Conservation (phyloP, 2,113 vertebrate genomes). For the Barbus barbus region DNA sequence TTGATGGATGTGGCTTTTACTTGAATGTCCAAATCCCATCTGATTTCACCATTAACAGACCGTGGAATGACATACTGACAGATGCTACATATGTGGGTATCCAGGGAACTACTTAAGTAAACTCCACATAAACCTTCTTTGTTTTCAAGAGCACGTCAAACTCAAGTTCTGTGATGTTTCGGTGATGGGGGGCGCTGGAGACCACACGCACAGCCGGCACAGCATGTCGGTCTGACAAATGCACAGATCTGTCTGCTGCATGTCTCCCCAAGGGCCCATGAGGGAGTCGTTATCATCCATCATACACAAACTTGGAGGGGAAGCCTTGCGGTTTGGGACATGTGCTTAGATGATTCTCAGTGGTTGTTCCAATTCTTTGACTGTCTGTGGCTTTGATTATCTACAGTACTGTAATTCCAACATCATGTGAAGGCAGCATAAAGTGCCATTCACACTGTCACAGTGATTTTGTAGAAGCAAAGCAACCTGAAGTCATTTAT, state of each 20-base stretch:
- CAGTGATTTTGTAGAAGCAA: neutral
- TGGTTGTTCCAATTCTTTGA: neutral
- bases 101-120: neutral
- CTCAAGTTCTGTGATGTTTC: constrained; percentile 7
- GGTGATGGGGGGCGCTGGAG: neutral
- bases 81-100: constrained; percentile 2
- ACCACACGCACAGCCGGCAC: neutral
- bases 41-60: constrained; percentile 20
- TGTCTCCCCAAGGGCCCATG: constrained; percentile 1
- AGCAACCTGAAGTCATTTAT: neutral
- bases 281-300: neutral
- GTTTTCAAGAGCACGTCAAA: neutral
- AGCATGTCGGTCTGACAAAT: constrained; percentile 23
- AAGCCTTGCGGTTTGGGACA: constrained; percentile 14
- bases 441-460: neutral
- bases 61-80: neutral
- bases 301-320: neutral
- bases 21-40: neutral
- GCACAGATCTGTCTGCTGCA: constrained; percentile 23
- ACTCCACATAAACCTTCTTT: neutral
- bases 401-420: neutral
- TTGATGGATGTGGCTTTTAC: constrained; percentile 8
- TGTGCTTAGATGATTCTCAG: constrained; percentile 7
- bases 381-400: constrained; percentile 6
- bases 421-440: constrained; percentile 2